A percentile compares a stretch with the other conserved stretches of the same genome.
phyloP scores from a whole-genome alignment of 2,113 vertebrate species.

The Gavialis gangeticus region DNA sequence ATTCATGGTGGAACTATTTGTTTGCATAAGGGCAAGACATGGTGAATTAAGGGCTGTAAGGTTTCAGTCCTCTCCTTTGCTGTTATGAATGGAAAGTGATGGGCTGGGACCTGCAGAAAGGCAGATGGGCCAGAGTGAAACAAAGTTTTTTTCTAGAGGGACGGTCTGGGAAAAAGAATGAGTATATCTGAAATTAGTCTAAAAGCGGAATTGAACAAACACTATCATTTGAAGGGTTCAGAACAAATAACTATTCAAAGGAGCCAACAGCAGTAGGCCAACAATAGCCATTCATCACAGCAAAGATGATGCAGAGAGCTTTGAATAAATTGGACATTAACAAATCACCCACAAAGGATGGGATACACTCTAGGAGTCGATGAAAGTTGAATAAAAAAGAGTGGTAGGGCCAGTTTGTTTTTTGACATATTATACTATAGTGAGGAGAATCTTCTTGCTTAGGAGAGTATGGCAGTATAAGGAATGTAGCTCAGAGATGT shows the following conservation, averaged over 20 bases:
- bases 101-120: not conserved
- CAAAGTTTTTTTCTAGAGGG: not conserved
- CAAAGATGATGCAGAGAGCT: not conserved
- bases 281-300: not conserved
- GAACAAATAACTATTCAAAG: not conserved
- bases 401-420: not conserved
- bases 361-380: not conserved
- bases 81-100: not conserved
- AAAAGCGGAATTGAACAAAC: not conserved
- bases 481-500: not conserved
- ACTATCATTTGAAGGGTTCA: not conserved
- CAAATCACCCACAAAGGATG: not conserved
- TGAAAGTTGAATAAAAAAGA: not conserved
- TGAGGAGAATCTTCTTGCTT: not conserved
- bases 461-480: not conserved
- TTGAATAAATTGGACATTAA: conserved; percentile 4
- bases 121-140: not conserved
- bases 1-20: not conserved
- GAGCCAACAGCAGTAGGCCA: not conserved
- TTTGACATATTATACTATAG: not conserved
- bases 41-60: not conserved
- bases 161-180: not conserved
- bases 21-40: not conserved
- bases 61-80: not conserved
- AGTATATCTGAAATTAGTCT: not conserved